Percentiles rank a stretch among this genome's conserved stretches.
phyloP scores from a whole-genome alignment of 2,797 vertebrate species.

The Clamator glandarius region DNA sequence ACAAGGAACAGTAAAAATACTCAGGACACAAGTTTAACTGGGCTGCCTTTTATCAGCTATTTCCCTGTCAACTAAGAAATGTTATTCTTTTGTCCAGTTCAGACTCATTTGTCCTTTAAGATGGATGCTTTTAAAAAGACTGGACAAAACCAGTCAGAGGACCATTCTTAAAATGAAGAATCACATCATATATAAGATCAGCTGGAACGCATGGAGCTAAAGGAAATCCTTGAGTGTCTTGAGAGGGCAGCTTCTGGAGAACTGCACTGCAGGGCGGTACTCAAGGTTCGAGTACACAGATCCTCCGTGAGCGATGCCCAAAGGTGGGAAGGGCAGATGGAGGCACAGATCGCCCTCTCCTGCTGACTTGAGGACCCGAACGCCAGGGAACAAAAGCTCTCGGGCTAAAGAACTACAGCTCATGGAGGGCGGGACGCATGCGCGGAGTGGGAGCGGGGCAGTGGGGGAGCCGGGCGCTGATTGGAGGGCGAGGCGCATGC shows the following conservation, averaged over 20 bases:
- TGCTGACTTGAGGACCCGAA: neutral
- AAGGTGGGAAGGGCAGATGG: accelerated
- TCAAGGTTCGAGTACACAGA: neutral
- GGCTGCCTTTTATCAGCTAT: neutral
- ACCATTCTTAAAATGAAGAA: neutral
- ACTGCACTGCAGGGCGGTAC: neutral
- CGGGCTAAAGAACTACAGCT: neutral
- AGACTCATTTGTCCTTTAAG: neutral
- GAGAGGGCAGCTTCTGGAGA: neutral
- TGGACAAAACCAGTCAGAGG: neutral
- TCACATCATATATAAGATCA: neutral
- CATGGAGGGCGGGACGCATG: too few species aligned
- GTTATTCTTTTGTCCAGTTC: neutral
- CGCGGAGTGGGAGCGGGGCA: too few species aligned
- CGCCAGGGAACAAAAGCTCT: neutral
- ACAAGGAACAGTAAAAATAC: neutral
- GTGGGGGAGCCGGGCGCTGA: too few species aligned
- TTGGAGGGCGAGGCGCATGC: too few species aligned
- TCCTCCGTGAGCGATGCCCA: accelerated
- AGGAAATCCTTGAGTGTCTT: neutral
- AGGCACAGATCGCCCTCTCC: neutral
- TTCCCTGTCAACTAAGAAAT: neutral
- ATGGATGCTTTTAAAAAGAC: neutral
- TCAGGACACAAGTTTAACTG: neutral
- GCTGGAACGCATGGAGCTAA: neutral